Conservation (phyloP, 2,113 vertebrate genomes). For the Conger conger region DNA sequence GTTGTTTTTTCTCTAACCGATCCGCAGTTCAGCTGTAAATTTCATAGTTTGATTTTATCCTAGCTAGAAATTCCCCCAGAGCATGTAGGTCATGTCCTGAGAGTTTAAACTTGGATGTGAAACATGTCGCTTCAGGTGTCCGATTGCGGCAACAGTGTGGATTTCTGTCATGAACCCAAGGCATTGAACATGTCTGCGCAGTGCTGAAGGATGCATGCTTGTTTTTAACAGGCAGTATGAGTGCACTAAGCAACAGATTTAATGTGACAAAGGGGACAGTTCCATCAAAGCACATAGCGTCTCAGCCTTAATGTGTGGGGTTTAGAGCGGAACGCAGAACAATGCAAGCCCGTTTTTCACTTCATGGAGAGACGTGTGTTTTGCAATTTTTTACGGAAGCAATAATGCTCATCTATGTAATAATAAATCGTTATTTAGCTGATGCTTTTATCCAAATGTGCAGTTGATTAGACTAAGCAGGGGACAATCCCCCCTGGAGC, state of each 20-base stretch:
- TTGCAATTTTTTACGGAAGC: too few species aligned
- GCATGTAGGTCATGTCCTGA: not conserved
- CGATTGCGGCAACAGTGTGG: not conserved
- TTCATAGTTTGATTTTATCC: not conserved
- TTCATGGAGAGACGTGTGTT: too few species aligned
- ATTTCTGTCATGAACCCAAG: not conserved
- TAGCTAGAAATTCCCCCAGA: not conserved
- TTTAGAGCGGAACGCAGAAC: too few species aligned
- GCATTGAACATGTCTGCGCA: not conserved
- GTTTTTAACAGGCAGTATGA: not conserved
- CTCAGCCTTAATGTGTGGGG: not conserved
- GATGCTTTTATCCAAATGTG: too few species aligned
- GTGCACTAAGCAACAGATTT: not conserved
- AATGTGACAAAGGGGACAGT: not conserved
- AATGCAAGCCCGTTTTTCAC: constrained; percentile 10
- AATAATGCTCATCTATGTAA: too few species aligned
- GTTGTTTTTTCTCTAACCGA: not conserved
- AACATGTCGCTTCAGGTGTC: not conserved
- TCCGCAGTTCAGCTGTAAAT: not conserved
- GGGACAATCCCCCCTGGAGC: too few species aligned
- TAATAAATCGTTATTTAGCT: too few species aligned
- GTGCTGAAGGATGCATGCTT: not conserved
- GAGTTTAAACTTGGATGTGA: not conserved
- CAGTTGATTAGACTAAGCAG: too few species aligned
- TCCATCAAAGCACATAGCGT: not conserved